phyloP scores from a whole-genome alignment of 2,797 vertebrate species.

The Sylvia borin region DNA sequence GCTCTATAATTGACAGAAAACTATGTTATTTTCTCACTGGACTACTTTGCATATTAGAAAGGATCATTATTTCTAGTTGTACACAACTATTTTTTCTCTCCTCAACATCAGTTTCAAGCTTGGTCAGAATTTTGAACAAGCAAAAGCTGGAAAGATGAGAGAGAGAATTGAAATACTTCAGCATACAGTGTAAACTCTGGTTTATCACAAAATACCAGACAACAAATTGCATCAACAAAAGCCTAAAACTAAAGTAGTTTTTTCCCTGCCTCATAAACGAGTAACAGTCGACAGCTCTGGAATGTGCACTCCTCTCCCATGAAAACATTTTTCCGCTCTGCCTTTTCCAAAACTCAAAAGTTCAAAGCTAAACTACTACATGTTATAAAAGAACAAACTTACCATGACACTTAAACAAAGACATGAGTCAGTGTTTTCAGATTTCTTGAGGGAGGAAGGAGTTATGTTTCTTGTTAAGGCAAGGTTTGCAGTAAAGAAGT shows the following conservation, averaged over 20 bases:
- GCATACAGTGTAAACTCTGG: conserved; percentile 3
- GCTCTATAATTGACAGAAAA: neutral
- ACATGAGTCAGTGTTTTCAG: conserved; percentile 73
- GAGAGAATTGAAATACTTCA: conserved; percentile 13
- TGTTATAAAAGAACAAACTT: conserved; percentile 76
- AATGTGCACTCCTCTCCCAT: conserved; percentile 65
- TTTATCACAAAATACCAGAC: conserved; percentile 50
- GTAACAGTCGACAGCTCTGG: conserved; percentile 64
- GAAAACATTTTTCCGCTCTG: conserved; percentile 76
- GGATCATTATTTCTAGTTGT: neutral
- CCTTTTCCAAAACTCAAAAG: conserved; percentile 73
- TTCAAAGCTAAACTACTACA: conserved; percentile 78
- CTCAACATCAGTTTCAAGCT: neutral
- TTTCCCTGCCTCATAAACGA: neutral
- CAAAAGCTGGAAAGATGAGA: neutral
- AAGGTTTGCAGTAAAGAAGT: conserved; percentile 56
- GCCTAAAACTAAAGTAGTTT: conserved; percentile 10
- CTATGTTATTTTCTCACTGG: neutral
- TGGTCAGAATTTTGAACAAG: neutral
- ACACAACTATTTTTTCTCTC: neutral
- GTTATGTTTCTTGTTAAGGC: conserved; percentile 74
- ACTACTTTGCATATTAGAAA: neutral
- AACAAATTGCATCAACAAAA: conserved; percentile 48
- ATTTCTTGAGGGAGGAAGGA: conserved; percentile 61
- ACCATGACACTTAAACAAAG: conserved; percentile 77